Base-by-base conservation (phyloP, 2,113 vertebrate species). In the Passer domesticus region DNA sequence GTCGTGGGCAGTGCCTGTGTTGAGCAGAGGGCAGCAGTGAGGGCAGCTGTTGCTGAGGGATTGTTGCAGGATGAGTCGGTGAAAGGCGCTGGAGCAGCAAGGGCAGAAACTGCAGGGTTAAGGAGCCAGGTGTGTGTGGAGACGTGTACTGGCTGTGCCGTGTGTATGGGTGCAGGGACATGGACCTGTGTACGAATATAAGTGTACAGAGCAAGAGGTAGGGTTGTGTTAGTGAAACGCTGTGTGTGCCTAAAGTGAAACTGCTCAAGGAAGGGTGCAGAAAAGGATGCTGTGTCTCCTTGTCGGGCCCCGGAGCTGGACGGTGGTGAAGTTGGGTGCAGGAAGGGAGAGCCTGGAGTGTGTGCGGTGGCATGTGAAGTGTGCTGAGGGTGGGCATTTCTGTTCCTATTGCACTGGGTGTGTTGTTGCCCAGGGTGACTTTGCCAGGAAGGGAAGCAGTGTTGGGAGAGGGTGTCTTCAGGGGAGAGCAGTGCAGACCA, bases 181-280 rank as follows among this genome's bases (percentile, higher is more conserved):
- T 33, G 46, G 20, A 12, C 3, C 15, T 20, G 49, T 69, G 68
- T 46, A 59, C 12, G 18, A 49, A 41, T 14, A 0, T 1, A 13
- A 3, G 5, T 1, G 11, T 18, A 2, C 4, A 7, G 19, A 27
- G 22, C 12, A 2, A 39, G 46, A 69, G 55, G 24, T 10, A 1
- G 0, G 0, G 23, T 18, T 44, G 53, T 37, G 43, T 82, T 44
- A 44, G 41, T 9, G 0, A 16, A 50, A 46, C 16, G 53, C 19
- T 59, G 52, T 4, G 24, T 28, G n/a, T 49, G 50, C 41, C 0
- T 17, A 0, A 67, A 63, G 33, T 12, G 23, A n/a, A 66, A 5
- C 6, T 1, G 5, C 18, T 69, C 1, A 13, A 44, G 63, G 46
- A 60, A 7, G 0, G 0, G 22, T n/a, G 46, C 23, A 24, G 53